Base-by-base conservation (phyloP, 2,888 invertebrate genomes). In the Pyralis farinalis region DNA sequence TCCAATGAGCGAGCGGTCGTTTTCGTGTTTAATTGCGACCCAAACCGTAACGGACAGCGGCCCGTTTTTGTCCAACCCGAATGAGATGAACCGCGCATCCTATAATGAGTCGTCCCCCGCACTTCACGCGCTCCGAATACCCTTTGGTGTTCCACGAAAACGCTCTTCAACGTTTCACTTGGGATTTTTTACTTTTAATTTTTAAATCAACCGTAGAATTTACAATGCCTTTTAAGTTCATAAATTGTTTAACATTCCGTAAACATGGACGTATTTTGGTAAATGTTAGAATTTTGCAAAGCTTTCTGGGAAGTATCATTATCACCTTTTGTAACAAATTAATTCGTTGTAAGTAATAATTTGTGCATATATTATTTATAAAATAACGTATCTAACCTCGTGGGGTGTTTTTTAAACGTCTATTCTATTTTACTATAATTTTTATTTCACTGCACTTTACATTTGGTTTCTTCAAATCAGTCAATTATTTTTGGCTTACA, bases 11-110 rank as follows among this genome's bases (percentile, higher is more conserved):
- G 71, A 61, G 51, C 64, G 63, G 63, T 60, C 65, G 65, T 65
- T 71, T 69, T 66, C 70, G 63, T 76, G 78, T 79, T 83, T 84
- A 84, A 86, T 87, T 85, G 83, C 79, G 63, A 71, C 63, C 73
- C 71, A 65, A 71, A 72, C 71, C 78, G 79, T 78, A 73, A 78
- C 77, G 74, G 81, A 78, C 80, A 76, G 69, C 69, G 72, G 68
- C 55, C 68, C 66, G 80, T 80, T 83, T 85, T 85, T 83, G 79
- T 71, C 64, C 71, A 60, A 57, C 67, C 73, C 60, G 63, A 67
- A 73, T 72, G 76, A 79, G 73, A 73, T 69, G 71, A 71, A 71
- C 71, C 78, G 69, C 76, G 74, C 64, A 63, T 75, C 74, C 74
- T 78, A 71, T 82, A 81, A 83, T 82, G 82, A 77, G 65, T 72